A percentile compares a stretch with the other conserved stretches of the same genome.
Evolutionary conservation across 2,797 vertebrate genomes (phyloP).

Genomic region (Dendrocincla tyrannina): DNA sequence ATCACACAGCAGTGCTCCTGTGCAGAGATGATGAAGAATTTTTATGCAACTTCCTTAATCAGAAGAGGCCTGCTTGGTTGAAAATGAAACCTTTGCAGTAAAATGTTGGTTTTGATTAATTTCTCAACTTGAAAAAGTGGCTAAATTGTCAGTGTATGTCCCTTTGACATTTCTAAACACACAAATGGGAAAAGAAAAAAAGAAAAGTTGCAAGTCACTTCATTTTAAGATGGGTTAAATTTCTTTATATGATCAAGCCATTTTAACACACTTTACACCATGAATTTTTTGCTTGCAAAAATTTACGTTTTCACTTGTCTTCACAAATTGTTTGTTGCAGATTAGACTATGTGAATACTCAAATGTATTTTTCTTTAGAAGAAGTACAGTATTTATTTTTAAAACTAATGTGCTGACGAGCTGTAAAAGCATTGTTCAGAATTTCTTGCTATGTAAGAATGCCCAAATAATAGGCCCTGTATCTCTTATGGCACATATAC

Average conservation of each 20-base stretch:
- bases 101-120: constrained; percentile 65
- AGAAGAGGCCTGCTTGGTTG: constrained; percentile 50
- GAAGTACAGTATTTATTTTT: not conserved
- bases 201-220: not conserved
- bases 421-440: not conserved
- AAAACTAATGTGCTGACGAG: not conserved
- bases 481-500: not conserved
- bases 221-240: not conserved
- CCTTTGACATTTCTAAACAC: constrained; percentile 38
- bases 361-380: not conserved
- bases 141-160: not conserved
- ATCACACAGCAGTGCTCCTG: not conserved
- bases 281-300: not conserved
- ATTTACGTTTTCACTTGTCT: not conserved
- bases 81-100: constrained; percentile 64
- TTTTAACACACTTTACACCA: not conserved
- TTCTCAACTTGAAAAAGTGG: constrained; percentile 47
- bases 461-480: not conserved
- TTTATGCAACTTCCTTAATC: constrained; percentile 58
- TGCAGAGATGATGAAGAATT: constrained; percentile 15
- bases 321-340: not conserved
- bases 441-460: not conserved
- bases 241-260: not conserved
- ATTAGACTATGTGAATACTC: not conserved
- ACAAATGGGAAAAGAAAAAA: not conserved